Conservation (phyloP, 2,888 invertebrate genomes). For the Brenthis hecate region DNA sequence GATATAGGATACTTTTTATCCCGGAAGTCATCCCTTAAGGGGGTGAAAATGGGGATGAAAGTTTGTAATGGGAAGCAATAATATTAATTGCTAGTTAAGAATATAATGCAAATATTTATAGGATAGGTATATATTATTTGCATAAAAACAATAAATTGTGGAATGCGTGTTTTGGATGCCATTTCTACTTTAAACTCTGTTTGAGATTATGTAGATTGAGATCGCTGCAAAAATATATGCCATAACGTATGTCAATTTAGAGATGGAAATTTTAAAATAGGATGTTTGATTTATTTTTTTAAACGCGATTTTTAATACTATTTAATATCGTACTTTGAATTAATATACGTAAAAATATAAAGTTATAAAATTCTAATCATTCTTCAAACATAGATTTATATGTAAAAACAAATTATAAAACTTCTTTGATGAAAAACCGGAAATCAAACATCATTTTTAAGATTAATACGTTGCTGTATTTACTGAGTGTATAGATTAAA, state of each 20-base stretch:
- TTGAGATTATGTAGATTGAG: constrained; percentile 21
- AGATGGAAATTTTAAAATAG: constrained; percentile 19
- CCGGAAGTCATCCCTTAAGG: too few relatives aligned
- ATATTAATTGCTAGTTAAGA: too few relatives aligned
- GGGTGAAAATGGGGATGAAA: too few relatives aligned
- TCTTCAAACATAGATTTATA: background rate
- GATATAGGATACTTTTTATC: too few relatives aligned
- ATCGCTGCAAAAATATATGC: constrained; percentile 26
- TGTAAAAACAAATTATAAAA: background rate
- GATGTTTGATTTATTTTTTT: constrained; percentile 18
- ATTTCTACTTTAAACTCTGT: background rate
- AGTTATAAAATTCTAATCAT: background rate
- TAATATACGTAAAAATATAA: too few relatives aligned
- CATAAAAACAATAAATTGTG: background rate
- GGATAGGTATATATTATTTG: too few relatives aligned
- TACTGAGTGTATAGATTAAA: too few relatives aligned
- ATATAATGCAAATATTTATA: too few relatives aligned
- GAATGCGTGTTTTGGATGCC: background rate
- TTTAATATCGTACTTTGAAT: too few relatives aligned
- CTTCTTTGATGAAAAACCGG: background rate
- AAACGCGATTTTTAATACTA: background rate
- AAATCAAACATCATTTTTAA: too few relatives aligned
- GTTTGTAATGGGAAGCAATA: too few relatives aligned
- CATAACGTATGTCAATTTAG: constrained; percentile 15
- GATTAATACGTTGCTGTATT: too few relatives aligned